Percentiles rank a stretch among this genome's conserved stretches.
Conservation (phyloP, 2,888 invertebrate genomes). For the Anagyrus pseudococci region DNA sequence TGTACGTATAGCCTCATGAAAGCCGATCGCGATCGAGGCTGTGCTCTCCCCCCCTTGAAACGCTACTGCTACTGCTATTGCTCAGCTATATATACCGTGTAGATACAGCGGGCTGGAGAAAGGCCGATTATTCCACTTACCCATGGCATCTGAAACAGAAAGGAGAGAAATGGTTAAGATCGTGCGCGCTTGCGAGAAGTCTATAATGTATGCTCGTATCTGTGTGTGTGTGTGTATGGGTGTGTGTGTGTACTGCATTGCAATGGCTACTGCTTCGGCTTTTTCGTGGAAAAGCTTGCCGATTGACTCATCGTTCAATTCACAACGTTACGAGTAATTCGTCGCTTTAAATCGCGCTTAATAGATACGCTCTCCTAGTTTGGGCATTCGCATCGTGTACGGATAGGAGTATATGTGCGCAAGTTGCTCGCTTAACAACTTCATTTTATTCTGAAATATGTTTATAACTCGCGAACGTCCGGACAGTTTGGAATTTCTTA, state of each 20-base stretch:
- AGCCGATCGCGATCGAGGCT: conserved; percentile 16
- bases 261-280: not conserved
- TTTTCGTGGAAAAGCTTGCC: conserved; percentile 27
- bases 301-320: conserved; percentile 28
- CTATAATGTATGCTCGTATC: no score
- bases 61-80: no score
- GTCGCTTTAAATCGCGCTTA: conserved; percentile 17
- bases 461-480: no score
- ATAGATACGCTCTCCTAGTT: conserved; percentile 11
- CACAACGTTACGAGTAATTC: conserved; percentile 2
- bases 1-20: no score
- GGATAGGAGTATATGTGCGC: not conserved
- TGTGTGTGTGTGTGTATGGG: not conserved
- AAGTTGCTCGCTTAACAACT: not conserved
- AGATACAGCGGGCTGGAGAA: conserved; percentile 2
- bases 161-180: conserved; percentile 45
- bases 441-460: not conserved
- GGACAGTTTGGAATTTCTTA: no score
- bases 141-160: conserved; percentile 83
- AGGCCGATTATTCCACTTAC: conserved; percentile 67
- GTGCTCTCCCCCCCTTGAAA: not conserved
- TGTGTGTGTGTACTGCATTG: not conserved
- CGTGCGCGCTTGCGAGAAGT: conserved; percentile 2
- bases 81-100: no score
- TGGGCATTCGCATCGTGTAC: not conserved